Evolutionary conservation across 2,888 invertebrate species (phyloP), one percentile per base, ranked within the genome.

Genomic region (Lottia scabra): DNA sequence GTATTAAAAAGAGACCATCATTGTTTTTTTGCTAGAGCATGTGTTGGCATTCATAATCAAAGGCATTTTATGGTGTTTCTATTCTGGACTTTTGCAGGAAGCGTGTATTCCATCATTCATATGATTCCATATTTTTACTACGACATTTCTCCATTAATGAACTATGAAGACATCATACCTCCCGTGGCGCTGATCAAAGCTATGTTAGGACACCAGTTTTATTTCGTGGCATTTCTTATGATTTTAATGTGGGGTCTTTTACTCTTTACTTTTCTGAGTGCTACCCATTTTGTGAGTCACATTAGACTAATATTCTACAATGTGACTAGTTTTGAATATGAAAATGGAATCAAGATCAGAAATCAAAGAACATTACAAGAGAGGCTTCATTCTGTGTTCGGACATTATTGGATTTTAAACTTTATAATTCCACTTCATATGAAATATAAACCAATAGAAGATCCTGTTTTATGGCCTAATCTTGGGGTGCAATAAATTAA

Each of bases 1-100:
- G 81, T 87, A 6, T 80, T 88, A 43, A 87, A 87, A 74, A 73
- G 87, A 3, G 87, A 87, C 78, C 88, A 88, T 74, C 88, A 88
- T 75, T 88, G 88, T 71, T 87, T 84, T 77, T 83, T 87, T 72
- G 79, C 85, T 2, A 81, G 84, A 12, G 75, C 81, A 15, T 88
- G 88, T 72, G 76, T 88, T 19, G 88, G 87, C 0, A 80, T 82
- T 68, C 74, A 80, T 64, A 88, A 88, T 77, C 83, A 84, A 48
- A 79, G 87, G 26, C 82, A 86, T 76, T 88, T 87, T 68, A 72
- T 82, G n/a, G 81, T 85, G 15, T 86, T 87, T 72, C 76, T 81
- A 15, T 84, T 87, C 73, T 87, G 86, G 84, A 73, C 81, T 0
- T 72, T 77, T 8, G 48, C 82, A 6, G 80, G 78, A 1, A 81